Evolutionary conservation across 1,140 invertebrate genomes (phyloP).

Genomic region (Cydia amplana): DNA sequence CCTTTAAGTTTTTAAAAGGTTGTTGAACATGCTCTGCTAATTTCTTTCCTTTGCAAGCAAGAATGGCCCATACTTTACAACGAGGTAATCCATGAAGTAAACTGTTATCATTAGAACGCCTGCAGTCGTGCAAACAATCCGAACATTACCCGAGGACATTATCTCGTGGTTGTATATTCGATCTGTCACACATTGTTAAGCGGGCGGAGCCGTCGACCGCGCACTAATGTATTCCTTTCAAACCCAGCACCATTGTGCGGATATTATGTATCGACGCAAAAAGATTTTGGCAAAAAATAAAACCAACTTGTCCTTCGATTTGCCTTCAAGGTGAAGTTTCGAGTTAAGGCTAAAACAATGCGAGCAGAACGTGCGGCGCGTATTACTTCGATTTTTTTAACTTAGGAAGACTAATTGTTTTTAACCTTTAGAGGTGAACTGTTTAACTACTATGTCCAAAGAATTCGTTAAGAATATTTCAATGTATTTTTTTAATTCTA

Average conservation of each 20-base stretch:
- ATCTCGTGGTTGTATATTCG: conserved; percentile 23
- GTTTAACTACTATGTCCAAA: neutral
- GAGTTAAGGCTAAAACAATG: conserved; percentile 55
- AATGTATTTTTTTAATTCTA: neutral
- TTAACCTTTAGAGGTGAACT: conserved; percentile 25
- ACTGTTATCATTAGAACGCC: too few relatives aligned
- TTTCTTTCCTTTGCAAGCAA: too few relatives aligned
- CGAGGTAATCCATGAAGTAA: too few relatives aligned
- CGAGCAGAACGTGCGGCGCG: conserved; percentile 30
- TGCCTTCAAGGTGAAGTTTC: conserved; percentile 57
- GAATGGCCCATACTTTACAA: too few relatives aligned
- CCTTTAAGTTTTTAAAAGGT: too few relatives aligned
- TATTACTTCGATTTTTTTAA: conserved; percentile 17
- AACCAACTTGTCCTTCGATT: conserved; percentile 56
- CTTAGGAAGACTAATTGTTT: conserved; percentile 17
- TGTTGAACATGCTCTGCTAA: too few relatives aligned
- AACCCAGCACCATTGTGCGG: conserved; percentile 61
- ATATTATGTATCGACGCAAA: conserved; percentile 68
- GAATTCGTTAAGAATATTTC: too few relatives aligned
- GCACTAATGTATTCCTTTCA: conserved; percentile 69
- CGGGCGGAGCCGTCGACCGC: conserved; percentile 50
- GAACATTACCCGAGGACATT: conserved; percentile 12
- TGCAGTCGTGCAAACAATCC: neutral
- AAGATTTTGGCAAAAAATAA: conserved; percentile 60
- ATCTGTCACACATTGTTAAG: conserved; percentile 31